Percentiles rank a stretch among this genome's conserved stretches.
These are phyloP conservation scores for Eristalinus sepulchralis DNA, from an alignment of 2,888 invertebrate genomes.

Conservation along the genomic window DNA sequence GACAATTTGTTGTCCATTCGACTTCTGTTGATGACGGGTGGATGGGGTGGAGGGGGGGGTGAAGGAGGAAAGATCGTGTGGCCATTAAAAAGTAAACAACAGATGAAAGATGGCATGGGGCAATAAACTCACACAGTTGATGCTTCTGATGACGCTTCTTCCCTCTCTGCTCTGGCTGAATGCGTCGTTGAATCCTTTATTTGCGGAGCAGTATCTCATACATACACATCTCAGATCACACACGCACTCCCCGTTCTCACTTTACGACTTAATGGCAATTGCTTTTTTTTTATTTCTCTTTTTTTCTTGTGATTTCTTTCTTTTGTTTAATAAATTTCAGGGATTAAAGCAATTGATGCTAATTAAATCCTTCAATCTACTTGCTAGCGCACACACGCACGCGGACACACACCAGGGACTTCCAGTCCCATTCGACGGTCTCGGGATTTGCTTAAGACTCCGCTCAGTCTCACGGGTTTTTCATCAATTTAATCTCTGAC, in stretches of 20 bases:
- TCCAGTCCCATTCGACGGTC: not conserved
- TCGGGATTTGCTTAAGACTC: conserved; percentile 6
- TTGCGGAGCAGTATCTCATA: not conserved
- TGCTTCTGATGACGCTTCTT: not conserved
- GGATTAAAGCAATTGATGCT: not conserved
- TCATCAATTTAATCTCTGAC: not conserved
- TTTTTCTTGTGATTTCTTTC: not conserved
- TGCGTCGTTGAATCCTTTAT: conserved; percentile 39
- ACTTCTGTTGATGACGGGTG: no score
- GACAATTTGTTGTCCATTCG: not conserved
- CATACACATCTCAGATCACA: not conserved
- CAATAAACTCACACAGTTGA: conserved; percentile 49
- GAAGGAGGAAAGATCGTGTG: not conserved
- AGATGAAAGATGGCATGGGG: not conserved
- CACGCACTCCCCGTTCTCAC: not conserved
- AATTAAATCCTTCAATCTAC: conserved; percentile 8
- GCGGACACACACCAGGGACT: not conserved
- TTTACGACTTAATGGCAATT: conserved; percentile 27
- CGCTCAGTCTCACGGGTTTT: not conserved
- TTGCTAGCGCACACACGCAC: not conserved
- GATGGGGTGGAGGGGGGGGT: no score
- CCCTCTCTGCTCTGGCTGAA: not conserved
- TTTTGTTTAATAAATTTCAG: not conserved
- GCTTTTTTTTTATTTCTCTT: not conserved
- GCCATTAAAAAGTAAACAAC: conserved; percentile 6